phyloP scores from a whole-genome alignment of 2,888 invertebrate genomes.

The Cephus pulcher region DNA sequence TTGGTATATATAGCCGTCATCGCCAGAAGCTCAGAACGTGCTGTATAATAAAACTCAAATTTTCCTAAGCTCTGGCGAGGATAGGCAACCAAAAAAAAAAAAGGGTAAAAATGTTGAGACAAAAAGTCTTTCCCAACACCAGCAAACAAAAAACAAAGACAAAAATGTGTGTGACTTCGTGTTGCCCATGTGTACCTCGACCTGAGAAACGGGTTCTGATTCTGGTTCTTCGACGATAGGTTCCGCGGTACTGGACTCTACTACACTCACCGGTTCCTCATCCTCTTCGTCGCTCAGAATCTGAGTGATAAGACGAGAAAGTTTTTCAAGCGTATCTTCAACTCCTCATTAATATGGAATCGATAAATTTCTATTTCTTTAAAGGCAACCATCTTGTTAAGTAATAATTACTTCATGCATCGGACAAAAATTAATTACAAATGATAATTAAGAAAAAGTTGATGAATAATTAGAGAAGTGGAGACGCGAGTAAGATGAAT shows the following conservation, averaged over 20 bases:
- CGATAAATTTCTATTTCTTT: not conserved
- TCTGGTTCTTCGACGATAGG: conserved; percentile 49
- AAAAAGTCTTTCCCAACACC: not conserved
- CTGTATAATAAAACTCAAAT: not conserved
- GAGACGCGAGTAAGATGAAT: not conserved
- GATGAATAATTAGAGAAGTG: not conserved
- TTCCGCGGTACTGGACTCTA: conserved; percentile 53
- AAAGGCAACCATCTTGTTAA: not conserved
- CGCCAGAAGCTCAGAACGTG: not conserved
- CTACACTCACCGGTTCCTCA: conserved; percentile 53
- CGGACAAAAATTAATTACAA: not conserved
- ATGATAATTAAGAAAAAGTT: not conserved
- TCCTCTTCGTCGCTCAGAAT: conserved; percentile 38
- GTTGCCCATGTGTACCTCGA: conserved; percentile 51
- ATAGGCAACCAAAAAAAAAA: not conserved
- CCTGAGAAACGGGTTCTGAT: conserved; percentile 42
- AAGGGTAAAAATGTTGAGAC: not conserved
- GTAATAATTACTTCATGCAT: not conserved
- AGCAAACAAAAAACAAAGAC: not conserved
- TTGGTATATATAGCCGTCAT: not conserved
- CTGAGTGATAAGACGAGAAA: conserved; percentile 9
- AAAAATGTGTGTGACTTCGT: not conserved
- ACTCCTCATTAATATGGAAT: not conserved
- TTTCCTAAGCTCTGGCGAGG: not conserved
- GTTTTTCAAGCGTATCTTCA: not conserved